Conservation (phyloP, 2,113 vertebrate species). For the Andinoacara biseriatus region DNA sequence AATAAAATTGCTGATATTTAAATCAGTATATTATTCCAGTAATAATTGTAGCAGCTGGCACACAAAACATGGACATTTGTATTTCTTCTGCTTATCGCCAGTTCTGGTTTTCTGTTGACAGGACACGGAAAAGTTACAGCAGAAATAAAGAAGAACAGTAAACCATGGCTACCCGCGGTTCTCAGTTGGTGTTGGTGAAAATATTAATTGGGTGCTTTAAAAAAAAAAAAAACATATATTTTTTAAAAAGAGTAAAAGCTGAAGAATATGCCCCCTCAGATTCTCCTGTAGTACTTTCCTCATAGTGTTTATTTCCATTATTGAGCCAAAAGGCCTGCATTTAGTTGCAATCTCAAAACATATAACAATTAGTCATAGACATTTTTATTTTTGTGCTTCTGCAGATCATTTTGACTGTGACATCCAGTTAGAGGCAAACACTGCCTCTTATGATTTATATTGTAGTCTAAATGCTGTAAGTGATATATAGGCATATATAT, state of each 20-base stretch:
- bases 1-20: not conserved
- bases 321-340: too few species aligned
- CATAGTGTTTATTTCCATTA: too few species aligned
- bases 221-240: too few species aligned
- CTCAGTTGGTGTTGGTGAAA: not conserved
- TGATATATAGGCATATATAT: too few species aligned
- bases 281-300: too few species aligned
- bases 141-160: not conserved
- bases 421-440: too few species aligned
- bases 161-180: not conserved
- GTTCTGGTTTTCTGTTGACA: slow-evolving; percentile 13
- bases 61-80: slow-evolving; percentile 34
- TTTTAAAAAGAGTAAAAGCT: too few species aligned
- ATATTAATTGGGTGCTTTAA: not conserved
- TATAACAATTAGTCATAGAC: too few species aligned
- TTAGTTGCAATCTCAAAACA: too few species aligned
- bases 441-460: not conserved
- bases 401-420: not conserved
- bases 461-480: too few species aligned
- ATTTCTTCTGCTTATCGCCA: slow-evolving; percentile 8
- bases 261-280: too few species aligned
- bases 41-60: slow-evolving; percentile 10
- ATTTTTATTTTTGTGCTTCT: too few species aligned
- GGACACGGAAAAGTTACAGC: slow-evolving; percentile 4
- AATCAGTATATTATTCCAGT: not conserved